Base-by-base conservation (phyloP, 1,140 invertebrate species). In the Lepidurus arcticus region DNA sequence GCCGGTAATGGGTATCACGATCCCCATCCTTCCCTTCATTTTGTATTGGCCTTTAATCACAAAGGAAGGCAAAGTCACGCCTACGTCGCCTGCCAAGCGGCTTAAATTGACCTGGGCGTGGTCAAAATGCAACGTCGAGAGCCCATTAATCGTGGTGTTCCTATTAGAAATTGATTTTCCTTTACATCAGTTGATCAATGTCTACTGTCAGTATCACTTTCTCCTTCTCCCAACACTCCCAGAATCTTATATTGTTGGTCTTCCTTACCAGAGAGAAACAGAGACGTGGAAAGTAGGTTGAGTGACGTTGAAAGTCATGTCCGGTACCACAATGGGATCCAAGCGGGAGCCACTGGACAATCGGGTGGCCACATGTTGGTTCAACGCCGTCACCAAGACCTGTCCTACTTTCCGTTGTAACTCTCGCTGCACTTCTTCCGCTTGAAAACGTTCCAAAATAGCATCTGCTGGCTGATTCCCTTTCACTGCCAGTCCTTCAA, bases 201-300 rank as follows among this genome's bases (percentile, higher is more conserved):
- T 21, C 53, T 13, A 7, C 0, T 5, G 9, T 65, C 21, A 65
- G 24, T 1, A n/a, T 13, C 21, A 65, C 53, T 65, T 65, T 65
- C 53, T 13, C 53, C 21, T 4, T 65, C 16, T 16, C 16, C 16
- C 6, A 65, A n/a, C 16, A 21, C 0, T 65, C 21, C n/a, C 16
- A 16, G 53, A 65, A n/a, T 13, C 16, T 7, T 65, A 5, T 9
- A 65, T n/a, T 11, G 13, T 13, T 21, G 45, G 16, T 65, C 13
- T 13, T 13, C 16, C 3, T 65, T 65, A 65, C 53, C 53, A 65
- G 53, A 65, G 53, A 65, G 53, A 65, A 65, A 65, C 13, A 5
- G 53, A n/a, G 53, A 65, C 53, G 13, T 65, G 53, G n/a, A 65
- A 65, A 65, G 53, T 65, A 65, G 53, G 53, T 65, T 65, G 53